Percentiles rank a stretch among this genome's conserved stretches.
Evolutionary conservation across 2,888 invertebrate species (phyloP).

Genomic region (Prosapia bicincta): DNA sequence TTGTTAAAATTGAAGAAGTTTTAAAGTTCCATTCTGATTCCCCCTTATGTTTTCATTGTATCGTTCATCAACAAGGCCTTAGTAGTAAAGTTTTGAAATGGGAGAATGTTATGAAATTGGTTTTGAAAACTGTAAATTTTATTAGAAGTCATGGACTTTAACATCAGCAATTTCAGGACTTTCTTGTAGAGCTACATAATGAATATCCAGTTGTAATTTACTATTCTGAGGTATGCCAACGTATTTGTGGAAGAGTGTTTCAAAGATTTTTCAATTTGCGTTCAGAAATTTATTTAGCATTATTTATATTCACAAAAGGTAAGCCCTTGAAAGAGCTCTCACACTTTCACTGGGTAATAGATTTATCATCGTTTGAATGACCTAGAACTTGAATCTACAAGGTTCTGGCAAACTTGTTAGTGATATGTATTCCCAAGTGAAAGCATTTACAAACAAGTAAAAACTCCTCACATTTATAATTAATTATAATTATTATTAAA

Average conservation of each 20-base stretch:
- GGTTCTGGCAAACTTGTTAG: no score
- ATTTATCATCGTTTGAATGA: not conserved
- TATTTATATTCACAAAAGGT: not conserved
- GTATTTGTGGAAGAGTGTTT: not conserved
- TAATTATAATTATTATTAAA: no score
- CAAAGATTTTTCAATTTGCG: not conserved
- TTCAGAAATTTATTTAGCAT: not conserved
- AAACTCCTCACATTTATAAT: no score
- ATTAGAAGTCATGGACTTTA: not conserved
- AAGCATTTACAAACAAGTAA: not conserved
- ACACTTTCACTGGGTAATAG: not conserved
- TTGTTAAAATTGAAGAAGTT: not conserved
- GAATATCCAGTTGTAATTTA: no score
- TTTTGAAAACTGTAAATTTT: not conserved
- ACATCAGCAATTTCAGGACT: not conserved
- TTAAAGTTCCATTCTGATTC: not conserved
- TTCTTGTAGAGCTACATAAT: no score
- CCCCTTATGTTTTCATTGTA: not conserved
- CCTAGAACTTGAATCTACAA: not conserved
- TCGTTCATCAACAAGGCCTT: not conserved
- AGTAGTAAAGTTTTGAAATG: not conserved
- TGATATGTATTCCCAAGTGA: constrained; percentile 1
- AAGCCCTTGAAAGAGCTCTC: not conserved
- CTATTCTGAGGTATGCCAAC: no score
- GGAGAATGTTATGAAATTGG: not conserved